Evolutionary conservation across 2,113 vertebrate species (phyloP), one percentile per base, ranked within the genome.

Genomic region (Geococcyx californianus): DNA sequence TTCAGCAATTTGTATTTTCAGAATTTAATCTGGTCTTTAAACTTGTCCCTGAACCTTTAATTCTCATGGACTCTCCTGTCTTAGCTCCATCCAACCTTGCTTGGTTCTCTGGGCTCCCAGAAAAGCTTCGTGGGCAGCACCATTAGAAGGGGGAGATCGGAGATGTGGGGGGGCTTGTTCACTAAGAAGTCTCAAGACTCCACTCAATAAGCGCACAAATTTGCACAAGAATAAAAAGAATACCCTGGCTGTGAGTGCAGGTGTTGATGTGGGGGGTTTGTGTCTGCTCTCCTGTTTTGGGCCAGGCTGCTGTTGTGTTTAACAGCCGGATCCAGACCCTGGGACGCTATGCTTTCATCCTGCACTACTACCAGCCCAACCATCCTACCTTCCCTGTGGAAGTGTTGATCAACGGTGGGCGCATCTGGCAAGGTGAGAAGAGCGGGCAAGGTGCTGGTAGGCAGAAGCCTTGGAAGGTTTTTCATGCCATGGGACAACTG

Each of bases 331-430:
- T 99, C 79, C 99, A 98, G 23, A 51, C 94, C 2, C 97, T 99
- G 91, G 99, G 99, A 2, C 99, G 99, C n/a, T 99, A 99, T 0
- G 99, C 99, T 91, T 99, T 99, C 97, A 98, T 99, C 87, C 97
- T 99, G 9, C 99, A 99, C 56, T 98, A 98, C 74, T 99, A 99
- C 97, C 99, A 99, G 97, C 99, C 99, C 2, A 94, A 95, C 40
- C 98, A 99, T 76, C 98, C 99, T 62, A 96, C 98, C 76, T 99
- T 98, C 89, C 92, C 98, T 0, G 84, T 99, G 58, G 98, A 99
- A 90, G 98, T 99, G 44, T 98, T 99, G 38, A 93, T 99, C 80
- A 99, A 97, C 0, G 98, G 98, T 2, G 99, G 99, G 21, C 98
- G 98, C 0, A 95, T 99, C 97, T 99, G 99, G 99, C 98, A 99